These are phyloP conservation scores for Macrosiphum euphorbiae DNA, from an alignment of 2,888 invertebrate genomes.

Conservation along the genomic window DNA sequence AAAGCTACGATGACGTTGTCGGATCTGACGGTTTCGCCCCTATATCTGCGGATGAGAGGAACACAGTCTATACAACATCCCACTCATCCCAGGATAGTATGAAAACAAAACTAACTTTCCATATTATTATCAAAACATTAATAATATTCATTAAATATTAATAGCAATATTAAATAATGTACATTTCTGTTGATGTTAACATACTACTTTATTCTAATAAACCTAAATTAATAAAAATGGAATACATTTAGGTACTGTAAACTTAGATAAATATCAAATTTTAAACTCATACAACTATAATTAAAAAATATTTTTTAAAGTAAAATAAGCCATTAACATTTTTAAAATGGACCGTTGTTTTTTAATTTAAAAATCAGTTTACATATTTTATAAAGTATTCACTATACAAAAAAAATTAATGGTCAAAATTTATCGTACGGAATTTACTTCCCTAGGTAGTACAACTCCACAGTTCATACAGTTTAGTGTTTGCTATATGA, in stretches of 20 bases:
- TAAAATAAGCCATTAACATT: neutral
- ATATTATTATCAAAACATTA: neutral
- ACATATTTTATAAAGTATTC: neutral
- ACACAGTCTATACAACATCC: neutral
- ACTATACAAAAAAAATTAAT: neutral
- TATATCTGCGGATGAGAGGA: neutral
- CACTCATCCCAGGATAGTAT: neutral
- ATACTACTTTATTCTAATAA: neutral
- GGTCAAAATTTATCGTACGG: neutral
- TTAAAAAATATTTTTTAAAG: neutral
- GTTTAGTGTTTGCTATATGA: neutral
- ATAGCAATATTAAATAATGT: neutral
- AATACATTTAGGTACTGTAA: neutral
- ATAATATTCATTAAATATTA: neutral
- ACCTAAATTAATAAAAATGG: neutral
- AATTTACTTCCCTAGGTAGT: neutral
- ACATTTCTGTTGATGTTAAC: neutral
- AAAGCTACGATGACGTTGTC: neutral
- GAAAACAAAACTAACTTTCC: neutral
- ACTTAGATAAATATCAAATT: neutral
- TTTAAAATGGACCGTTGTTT: neutral
- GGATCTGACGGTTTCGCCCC: neutral
- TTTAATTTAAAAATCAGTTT: neutral
- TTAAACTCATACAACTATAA: too few species aligned
- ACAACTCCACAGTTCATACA: neutral